Base-by-base conservation (phyloP, 2,113 vertebrate genomes). In the Macheiramphus alcinus region DNA sequence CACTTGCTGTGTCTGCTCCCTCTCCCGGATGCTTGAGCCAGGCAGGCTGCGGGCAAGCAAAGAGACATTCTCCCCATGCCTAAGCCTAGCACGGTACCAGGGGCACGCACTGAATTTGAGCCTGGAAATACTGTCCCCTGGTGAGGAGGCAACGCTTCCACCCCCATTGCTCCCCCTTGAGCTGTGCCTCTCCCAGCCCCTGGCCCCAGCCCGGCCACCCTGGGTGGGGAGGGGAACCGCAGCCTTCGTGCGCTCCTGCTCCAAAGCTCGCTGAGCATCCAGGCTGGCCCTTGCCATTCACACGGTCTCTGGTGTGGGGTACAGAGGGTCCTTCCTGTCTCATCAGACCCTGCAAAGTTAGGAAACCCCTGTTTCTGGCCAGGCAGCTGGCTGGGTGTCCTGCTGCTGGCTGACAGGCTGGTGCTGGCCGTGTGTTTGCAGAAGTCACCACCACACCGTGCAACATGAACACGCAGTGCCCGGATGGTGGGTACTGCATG, bases 371-470 rank as follows among this genome's bases (percentile, higher is more conserved):
- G 3, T 52, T 79, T 43, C 38, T 47, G 55, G 65, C 52, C 55
- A 34, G 71, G 40, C 40, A n/a, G 65, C 21, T 2, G 3, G 48
- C 25, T 61, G 59, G 11, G 25, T 47, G 43, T 80, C 47, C 27
- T 50, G 86, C 55, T 10, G 4, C 27, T 5, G 6, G 27, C 82
- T 96, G 78, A 95, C 3, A 3, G 48, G 53, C 40, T 1, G 10
- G 27, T 2, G 5, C 67, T 89, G 80, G 40, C 71, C 10, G 0
- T 86, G 65, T 88, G 52, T 80, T 96, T 70, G 65, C 97, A 99
- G 99, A 99, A 96, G 98, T 99, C 94, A 99, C 99, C 31, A 98
- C 99, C 88, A 99, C 98, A 0, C 99, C 99, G 1, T 99, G 99
- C 98, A 99, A 98, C 75, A 83, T 99, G 98, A 99, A 98, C 98